Percentiles rank a stretch among this genome's conserved stretches.
Evolutionary conservation across 2,888 invertebrate genomes (phyloP).

Genomic region (Incurvaria masculella): DNA sequence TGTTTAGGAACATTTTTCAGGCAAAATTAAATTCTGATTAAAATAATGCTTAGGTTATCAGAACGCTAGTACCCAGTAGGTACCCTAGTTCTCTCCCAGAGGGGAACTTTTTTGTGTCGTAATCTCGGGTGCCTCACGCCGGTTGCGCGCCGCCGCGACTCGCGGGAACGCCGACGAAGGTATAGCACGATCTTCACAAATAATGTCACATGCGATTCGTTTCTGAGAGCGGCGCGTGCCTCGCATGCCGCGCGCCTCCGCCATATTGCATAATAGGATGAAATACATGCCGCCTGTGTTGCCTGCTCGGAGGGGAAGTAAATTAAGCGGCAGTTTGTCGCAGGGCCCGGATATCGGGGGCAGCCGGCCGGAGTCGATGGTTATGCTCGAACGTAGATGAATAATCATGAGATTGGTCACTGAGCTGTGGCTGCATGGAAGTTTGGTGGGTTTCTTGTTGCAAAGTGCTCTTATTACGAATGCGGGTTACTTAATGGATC

Average conservation of each 20-base stretch:
- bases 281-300: slow-evolving; percentile 52
- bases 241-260: slow-evolving; percentile 44
- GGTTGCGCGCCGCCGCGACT: not conserved
- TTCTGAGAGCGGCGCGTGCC: slow-evolving; percentile 51
- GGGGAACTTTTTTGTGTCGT: slow-evolving; percentile 47
- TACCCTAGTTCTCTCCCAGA: not conserved
- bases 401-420: too few relatives aligned
- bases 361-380: too few relatives aligned
- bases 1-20: too few relatives aligned
- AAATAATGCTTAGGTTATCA: too few relatives aligned
- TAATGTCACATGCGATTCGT: slow-evolving; percentile 59
- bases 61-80: too few relatives aligned
- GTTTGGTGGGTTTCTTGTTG: too few relatives aligned
- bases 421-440: too few relatives aligned
- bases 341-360: not conserved
- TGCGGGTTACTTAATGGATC: too few relatives aligned
- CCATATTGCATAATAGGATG: slow-evolving; percentile 50
- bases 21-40: too few relatives aligned
- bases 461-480: too few relatives aligned
- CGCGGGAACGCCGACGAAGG: slow-evolving; percentile 42
- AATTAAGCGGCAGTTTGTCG: not conserved
- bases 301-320: not conserved
- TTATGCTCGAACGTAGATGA: too few relatives aligned
- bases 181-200: slow-evolving; percentile 59
- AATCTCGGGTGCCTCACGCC: slow-evolving; percentile 30